Evolutionary conservation across 2,888 invertebrate species (phyloP).

Genomic region (Oconnorella tubifera): DNA sequence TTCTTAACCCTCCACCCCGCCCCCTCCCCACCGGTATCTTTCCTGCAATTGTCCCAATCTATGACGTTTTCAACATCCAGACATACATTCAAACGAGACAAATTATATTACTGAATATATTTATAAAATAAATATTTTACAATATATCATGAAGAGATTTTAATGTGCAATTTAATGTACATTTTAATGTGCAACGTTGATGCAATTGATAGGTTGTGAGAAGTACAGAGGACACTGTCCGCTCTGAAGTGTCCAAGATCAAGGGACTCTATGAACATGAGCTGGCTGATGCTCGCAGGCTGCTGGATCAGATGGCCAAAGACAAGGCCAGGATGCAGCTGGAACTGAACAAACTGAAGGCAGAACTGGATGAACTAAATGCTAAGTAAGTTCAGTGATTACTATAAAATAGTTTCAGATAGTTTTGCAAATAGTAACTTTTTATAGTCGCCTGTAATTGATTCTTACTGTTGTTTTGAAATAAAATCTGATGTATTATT

Average conservation of each 20-base stretch:
- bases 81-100: too few relatives aligned
- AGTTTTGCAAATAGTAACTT: neutral
- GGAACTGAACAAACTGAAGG: slow-evolving; percentile 63
- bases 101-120: too few relatives aligned
- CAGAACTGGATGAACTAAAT: slow-evolving; percentile 49
- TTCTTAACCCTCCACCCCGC: too few relatives aligned
- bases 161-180: too few relatives aligned
- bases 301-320: slow-evolving; percentile 85
- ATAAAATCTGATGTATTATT: neutral
- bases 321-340: slow-evolving; percentile 92
- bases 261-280: slow-evolving; percentile 90
- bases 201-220: slow-evolving; percentile 45
- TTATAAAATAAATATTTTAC: too few relatives aligned
- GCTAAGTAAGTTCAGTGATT: slow-evolving; percentile 53
- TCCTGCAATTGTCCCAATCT: too few relatives aligned
- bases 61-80: too few relatives aligned
- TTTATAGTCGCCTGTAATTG: neutral
- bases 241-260: slow-evolving; percentile 82
- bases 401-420: too few relatives aligned
- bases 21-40: too few relatives aligned
- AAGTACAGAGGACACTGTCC: slow-evolving; percentile 72
- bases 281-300: slow-evolving; percentile 80
- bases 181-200: too few relatives aligned
- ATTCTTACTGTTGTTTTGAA: neutral
- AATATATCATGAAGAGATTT: too few relatives aligned